Evolutionary conservation across 92 coral and sea anemone species (phyloP), one percentile per base, ranked within the genome.

Genomic region (Palythoa grandiflora): DNA sequence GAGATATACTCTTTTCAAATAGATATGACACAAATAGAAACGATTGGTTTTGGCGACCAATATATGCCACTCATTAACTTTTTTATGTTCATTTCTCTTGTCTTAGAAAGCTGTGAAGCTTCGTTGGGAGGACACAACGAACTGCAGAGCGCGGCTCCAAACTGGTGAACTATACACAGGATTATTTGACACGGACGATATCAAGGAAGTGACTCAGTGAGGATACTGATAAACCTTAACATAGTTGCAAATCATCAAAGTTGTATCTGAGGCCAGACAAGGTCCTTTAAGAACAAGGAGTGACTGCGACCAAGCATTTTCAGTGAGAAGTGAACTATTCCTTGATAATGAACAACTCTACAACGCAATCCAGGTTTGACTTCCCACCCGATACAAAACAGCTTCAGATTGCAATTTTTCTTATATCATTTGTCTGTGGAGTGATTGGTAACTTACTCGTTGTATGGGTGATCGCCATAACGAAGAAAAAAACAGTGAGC

Each of bases 401-500:
- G 19, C 60, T 81, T 2, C 60, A 81, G 28, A 59, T 66, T 39
- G 75, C 20, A 66, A 28, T 81, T 48, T 81, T 81, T 14, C 12
- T 81, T 28, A 39, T 28, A 65, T 7, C 86, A 4, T 81, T 81
- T 65, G 44, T 81, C 37, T 81, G 44, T 66, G 86, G 86, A 47
- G 51, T 81, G 38, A 20, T 40, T 19, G 86, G 86, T 6, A 81
- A 81, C 16, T 40, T 20, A 3, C 75, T 81, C 11, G 86, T 81
- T 63, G 44, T 81, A 48, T 13, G 86, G 38, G 75, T 81, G 61
- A 68, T 81, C 7, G 21, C 73, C 59, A 81, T 37, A 44, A 81
- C 71, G 59, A 66, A 81, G 47, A 37, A 68, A 51, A 81, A 71
- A 66, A 65, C 86, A 38, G 86, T 81, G 0, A 81, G 86, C 59